Evolutionary conservation across 1,140 invertebrate species (phyloP), one percentile per base, ranked within the genome.

Genomic region (Anthonomus grandis): DNA sequence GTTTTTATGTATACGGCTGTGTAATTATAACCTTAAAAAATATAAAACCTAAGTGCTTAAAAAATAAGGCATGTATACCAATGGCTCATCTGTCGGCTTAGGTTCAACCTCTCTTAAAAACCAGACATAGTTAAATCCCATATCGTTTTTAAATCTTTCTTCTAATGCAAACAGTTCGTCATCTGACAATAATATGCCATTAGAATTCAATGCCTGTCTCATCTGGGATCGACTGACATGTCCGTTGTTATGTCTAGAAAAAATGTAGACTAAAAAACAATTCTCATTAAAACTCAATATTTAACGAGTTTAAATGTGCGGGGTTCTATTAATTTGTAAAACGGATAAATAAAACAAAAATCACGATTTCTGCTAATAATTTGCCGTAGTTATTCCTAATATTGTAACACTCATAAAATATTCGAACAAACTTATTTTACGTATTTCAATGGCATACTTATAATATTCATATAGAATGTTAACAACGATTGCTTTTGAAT

Each of bases 121-220:
- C 57, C 77, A 77, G 27, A 77, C 74, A 65, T 87, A 89, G 73
- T 82, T 81, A 65, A 88, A 87, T 15, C 86, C 86, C 51, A 82
- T 68, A 64, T 86, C 81, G 66, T 88, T 82, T 39, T 80, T 80
- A 67, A 85, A 87, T 39, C 83, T 76, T 57, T 75, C 71, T 59
- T 85, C 81, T 13, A 89, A 74, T n/a, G 84, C 78, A 38, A 79
- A 78, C n/a, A 85, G 65, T 65, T 87, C 85, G 60, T 79, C 76
- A 39, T 77, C 70, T 0, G 84, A 77, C 2, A 85, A 71, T 23
- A 86, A 71, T 64, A 87, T 79, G 21, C 81, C 80, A 59, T 82
- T 79, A 22, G 79, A 76, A 41, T 79, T 74, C 52, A 87, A 74
- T 59, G 81, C 80, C 69, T 86, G 84, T 18, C 83, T 79, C 61